Base-by-base conservation (phyloP, 2,113 vertebrate species). In the Mormoops blainvillei region DNA sequence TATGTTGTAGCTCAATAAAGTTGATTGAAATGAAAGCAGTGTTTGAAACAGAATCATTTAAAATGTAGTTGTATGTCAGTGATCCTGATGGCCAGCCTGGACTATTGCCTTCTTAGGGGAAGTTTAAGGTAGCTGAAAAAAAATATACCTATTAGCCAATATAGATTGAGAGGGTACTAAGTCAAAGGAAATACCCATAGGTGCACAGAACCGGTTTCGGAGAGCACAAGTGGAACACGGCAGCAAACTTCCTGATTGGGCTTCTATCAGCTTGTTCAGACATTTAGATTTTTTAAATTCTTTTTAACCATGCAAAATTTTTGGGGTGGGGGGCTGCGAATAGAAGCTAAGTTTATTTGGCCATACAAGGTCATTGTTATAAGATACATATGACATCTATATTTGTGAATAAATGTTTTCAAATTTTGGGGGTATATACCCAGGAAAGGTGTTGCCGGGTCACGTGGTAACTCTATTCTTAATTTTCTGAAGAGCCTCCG, bases 1-100 rank as follows among this genome's bases (percentile, higher is more conserved):
- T 48, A 63, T 77, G 6, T 61, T 54, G 31, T 33, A 71, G 19
- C 16, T 81, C 38, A 87, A 38, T 90, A 58, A 91, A 48, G 4
- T 52, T 31, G 12, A 68, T 86, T 93, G 65, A 54, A 94, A 65
- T 41, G 24, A 92, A 74, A 81, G 3, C 11, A 50, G 97, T 99
- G 99, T 98, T 98, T 99, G 98, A 99, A 99, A 98, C 99, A 99
- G 20, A 99, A 99, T 98, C 99, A 99, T 98, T 99, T 98, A 99
- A 99, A 98, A 99, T 99, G 99, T 99, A 99, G 71, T 98, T 99
- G 97, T 99, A 99, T 96, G 99, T 99, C 97, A 99, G 99, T 98
- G 98, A 99, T 96, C 99, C 99, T 96, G 99, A 99, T 92, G 99
- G 99, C 98, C 99, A 99, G 96, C 95, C 97, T 97, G 48, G 78